These are phyloP conservation scores for Drosophila simulans DNA, from an alignment of 1,140 invertebrate species.

Conservation along the genomic window DNA sequence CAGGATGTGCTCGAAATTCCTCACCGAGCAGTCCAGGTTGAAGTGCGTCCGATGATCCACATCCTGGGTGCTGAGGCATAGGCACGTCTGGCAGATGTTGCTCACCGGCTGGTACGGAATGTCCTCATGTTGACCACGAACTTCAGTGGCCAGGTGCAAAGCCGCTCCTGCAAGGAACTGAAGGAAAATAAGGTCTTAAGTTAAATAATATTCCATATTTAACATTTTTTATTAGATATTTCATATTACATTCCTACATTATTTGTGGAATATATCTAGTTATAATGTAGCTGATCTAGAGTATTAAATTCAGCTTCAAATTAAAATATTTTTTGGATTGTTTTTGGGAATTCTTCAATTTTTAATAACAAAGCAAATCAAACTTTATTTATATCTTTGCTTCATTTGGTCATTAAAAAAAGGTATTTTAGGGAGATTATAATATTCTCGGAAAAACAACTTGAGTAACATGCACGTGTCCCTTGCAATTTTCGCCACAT, in stretches of 20 bases:
- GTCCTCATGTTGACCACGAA: constrained; percentile 65
- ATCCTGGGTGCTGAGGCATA: constrained; percentile 57
- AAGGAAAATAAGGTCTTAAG: not conserved
- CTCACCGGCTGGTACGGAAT: constrained; percentile 73
- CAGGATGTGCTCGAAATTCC: constrained; percentile 83
- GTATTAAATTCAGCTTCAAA: no score
- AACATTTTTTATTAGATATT: no score
- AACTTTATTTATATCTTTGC: no score
- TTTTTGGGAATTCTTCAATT: no score
- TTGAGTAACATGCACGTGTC: constrained; percentile 8
- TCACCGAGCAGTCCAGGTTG: constrained; percentile 80
- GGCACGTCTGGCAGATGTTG: constrained; percentile 74
- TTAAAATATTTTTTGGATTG: no score
- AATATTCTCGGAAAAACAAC: constrained; percentile 14
- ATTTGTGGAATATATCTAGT: no score
- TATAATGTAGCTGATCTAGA: no score
- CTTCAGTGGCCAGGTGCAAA: constrained; percentile 5
- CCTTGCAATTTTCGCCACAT: not conserved
- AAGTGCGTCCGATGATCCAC: constrained; percentile 48
- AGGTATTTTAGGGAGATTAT: not conserved
- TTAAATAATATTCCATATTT: not conserved
- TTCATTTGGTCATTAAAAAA: no score
- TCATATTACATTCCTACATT: no score
- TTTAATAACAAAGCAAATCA: no score
- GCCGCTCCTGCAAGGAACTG: constrained; percentile 34